A percentile compares a stretch with the other conserved stretches of the same genome.
phyloP scores from a whole-genome alignment of 2,888 invertebrate species.

The Lordiphosa fenestrarum region DNA sequence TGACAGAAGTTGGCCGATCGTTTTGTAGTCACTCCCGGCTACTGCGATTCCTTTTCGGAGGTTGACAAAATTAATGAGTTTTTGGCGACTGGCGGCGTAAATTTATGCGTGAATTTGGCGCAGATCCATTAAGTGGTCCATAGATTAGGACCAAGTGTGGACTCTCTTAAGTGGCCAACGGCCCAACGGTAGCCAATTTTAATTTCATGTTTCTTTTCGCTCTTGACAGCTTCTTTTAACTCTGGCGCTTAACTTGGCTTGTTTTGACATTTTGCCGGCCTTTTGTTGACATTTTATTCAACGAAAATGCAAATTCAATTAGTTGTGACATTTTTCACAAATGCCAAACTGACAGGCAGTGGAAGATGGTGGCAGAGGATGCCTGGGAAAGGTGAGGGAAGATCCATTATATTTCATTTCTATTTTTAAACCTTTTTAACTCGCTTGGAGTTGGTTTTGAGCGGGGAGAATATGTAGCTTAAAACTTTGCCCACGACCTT shows the following conservation, averaged over 20 bases:
- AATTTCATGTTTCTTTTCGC: slow-evolving; percentile 1
- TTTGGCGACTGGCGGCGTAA: slow-evolving; percentile 30
- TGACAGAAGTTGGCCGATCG: slow-evolving; percentile 54
- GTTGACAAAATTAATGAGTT: slow-evolving; percentile 74
- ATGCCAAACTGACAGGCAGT: slow-evolving; percentile 27
- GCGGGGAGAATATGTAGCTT: too few species aligned
- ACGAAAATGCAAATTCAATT: slow-evolving; percentile 63
- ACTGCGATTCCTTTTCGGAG: slow-evolving; percentile 63
- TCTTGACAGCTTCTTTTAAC: slow-evolving; percentile 71
- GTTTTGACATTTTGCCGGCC: slow-evolving; percentile 47
- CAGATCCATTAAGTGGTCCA: slow-evolving; percentile 77
- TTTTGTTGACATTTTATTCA: slow-evolving; percentile 54
- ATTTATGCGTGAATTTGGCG: slow-evolving; percentile 77
- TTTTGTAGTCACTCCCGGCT: slow-evolving; percentile 69
- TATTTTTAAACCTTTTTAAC: too few species aligned
- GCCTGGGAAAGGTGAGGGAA: too few species aligned
- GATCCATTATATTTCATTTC: too few species aligned
- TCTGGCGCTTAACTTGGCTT: slow-evolving; percentile 69
- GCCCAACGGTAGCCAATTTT: slow-evolving; percentile 51
- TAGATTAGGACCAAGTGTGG: slow-evolving; percentile 61
- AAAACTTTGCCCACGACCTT: too few species aligned
- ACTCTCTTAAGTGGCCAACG: slow-evolving; percentile 43
- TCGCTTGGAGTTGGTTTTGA: too few species aligned
- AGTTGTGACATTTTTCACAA: slow-evolving; percentile 53
- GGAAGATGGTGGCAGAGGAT: slow-evolving; percentile 1